Evolutionary conservation across 2,113 vertebrate species (phyloP).

Genomic region (Sardina pilchardus): DNA sequence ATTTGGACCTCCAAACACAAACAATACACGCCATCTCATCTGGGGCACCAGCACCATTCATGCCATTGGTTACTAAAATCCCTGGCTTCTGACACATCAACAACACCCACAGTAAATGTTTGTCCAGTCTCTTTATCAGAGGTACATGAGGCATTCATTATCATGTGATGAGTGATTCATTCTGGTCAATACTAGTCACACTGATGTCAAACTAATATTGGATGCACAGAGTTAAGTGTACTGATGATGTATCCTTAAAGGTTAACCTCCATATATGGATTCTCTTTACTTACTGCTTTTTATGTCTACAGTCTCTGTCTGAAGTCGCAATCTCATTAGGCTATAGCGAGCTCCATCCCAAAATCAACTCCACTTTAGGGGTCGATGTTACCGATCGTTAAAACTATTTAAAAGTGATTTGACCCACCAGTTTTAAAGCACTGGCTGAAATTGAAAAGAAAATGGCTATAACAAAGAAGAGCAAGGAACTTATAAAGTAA

Average conservation of each 20-base stretch:
- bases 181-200: background rate
- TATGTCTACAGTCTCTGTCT: background rate
- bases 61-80: background rate
- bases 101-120: background rate
- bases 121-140: background rate
- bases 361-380: constrained; percentile 1
- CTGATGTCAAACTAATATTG: background rate
- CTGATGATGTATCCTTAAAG: background rate
- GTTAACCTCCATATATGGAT: background rate
- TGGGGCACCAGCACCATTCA: background rate
- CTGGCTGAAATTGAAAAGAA: background rate
- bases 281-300: background rate
- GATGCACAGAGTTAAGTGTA: background rate
- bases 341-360: background rate
- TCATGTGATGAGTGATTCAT: background rate
- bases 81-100: background rate
- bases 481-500: background rate
- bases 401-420: background rate
- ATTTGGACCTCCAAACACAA: background rate
- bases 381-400: background rate
- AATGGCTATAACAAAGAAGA: background rate
- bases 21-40: background rate
- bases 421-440: background rate
- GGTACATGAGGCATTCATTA: background rate
- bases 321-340: background rate